phyloP scores from a whole-genome alignment of 2,888 invertebrate species.

The Aphodius sticticus region DNA sequence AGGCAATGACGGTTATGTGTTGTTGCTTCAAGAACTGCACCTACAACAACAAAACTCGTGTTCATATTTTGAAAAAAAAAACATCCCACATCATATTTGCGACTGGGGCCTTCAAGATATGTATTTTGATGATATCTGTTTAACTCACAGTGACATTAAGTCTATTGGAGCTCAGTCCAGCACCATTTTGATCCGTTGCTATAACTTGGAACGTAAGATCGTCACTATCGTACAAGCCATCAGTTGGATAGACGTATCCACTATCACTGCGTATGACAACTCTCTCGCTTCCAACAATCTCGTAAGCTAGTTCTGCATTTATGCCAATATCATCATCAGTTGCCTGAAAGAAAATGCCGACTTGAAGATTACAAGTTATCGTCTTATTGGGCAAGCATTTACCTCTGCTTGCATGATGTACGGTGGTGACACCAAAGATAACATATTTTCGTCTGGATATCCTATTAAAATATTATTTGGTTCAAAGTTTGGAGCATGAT shows the following conservation, averaged over 20 bases:
- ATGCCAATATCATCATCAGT: constrained; percentile 66
- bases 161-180: constrained; percentile 39
- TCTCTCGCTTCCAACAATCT: constrained; percentile 51
- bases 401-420: constrained; percentile 56
- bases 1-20: constrained; percentile 60
- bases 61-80: constrained; percentile 6
- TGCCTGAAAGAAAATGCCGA: constrained; percentile 46
- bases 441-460: constrained; percentile 60
- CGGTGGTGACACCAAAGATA: constrained; percentile 59
- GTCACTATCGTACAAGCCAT: constrained; percentile 55
- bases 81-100: neutral
- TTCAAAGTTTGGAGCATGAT: constrained; percentile 62
- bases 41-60: constrained; percentile 53
- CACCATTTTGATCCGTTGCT: constrained; percentile 61
- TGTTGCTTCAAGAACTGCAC: constrained; percentile 59
- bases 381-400: neutral
- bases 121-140: neutral
- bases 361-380: neutral
- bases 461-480: constrained; percentile 60
- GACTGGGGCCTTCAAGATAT: too few species aligned
- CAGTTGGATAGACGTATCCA: constrained; percentile 66
- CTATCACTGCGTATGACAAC: constrained; percentile 66
- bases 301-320: constrained; percentile 64
- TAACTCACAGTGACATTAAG: constrained; percentile 55
- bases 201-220: constrained; percentile 52